Evolutionary conservation across 2,113 vertebrate genomes (phyloP).

Genomic region (Hemiscyllium ocellatum): DNA sequence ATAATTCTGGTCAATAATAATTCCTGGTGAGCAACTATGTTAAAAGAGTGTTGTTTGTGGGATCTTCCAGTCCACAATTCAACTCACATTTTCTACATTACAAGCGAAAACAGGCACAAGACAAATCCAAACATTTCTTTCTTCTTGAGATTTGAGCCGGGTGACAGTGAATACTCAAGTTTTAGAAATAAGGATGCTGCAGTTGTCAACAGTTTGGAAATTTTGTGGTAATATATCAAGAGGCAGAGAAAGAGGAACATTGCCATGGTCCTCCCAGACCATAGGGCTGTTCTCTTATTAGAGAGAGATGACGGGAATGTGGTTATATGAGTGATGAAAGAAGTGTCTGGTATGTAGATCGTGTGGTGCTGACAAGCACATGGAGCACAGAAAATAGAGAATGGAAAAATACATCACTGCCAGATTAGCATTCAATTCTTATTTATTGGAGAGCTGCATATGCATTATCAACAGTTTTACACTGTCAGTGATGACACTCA

Average conservation of each 20-base stretch:
- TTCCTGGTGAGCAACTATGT: not conserved
- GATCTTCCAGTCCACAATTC: not conserved
- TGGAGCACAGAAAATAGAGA: not conserved
- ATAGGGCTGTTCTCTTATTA: no score
- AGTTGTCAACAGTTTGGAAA: not conserved
- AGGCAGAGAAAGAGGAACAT: not conserved
- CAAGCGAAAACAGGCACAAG: not conserved
- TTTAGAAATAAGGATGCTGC: not conserved
- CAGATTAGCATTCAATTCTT: not conserved
- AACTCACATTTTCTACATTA: not conserved
- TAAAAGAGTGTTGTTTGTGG: not conserved
- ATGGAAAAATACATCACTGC: no score
- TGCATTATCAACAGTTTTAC: not conserved
- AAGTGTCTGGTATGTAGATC: not conserved
- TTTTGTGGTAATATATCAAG: not conserved
- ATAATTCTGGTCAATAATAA: not conserved
- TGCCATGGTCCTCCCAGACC: no score
- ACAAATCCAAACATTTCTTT: not conserved
- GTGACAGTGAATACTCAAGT: not conserved
- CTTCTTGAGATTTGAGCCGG: not conserved
- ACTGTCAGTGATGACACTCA: not conserved
- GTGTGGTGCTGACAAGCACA: not conserved
- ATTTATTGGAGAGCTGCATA: not conserved
- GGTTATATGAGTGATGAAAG: not conserved
- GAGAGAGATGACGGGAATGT: not conserved